Conservation (phyloP, 2,113 vertebrate species). For the Antigone vipio region DNA sequence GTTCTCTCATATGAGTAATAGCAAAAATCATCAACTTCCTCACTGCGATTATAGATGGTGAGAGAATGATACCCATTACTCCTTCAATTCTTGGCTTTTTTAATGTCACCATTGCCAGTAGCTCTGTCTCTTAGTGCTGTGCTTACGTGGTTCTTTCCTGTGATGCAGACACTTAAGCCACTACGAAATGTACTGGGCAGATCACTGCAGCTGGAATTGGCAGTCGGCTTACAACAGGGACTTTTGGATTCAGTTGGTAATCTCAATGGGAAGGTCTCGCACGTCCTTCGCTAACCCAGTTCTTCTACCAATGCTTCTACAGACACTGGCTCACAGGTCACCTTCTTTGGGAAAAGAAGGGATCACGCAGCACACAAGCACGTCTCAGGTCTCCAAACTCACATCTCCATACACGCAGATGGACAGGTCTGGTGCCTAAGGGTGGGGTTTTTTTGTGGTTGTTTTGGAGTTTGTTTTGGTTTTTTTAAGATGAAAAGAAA, state of each 20-base stretch:
- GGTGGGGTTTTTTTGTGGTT: fast-evolving
- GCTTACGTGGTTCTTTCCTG: neutral
- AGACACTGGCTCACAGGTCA: neutral
- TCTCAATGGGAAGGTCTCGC: neutral
- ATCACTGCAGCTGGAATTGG: neutral
- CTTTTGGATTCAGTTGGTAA: neutral
- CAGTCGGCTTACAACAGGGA: neutral
- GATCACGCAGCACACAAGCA: neutral
- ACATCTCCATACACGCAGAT: fast-evolving
- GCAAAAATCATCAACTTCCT: neutral
- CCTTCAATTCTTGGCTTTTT: neutral
- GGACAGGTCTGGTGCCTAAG: neutral
- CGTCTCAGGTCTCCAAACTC: neutral
- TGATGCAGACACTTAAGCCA: neutral
- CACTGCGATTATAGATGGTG: neutral
- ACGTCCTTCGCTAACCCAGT: neutral
- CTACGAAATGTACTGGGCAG: neutral
- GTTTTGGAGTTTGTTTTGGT: neutral
- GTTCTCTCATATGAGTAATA: fast-evolving
- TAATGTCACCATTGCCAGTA: neutral
- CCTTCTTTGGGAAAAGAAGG: neutral
- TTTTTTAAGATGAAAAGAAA: neutral
- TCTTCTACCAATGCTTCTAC: neutral
- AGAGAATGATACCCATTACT: neutral
- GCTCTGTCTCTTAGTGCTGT: neutral